These are phyloP conservation scores for Plumapathes pennacea DNA, from an alignment of 92 coral and sea anemone genomes.

Conservation along the genomic window DNA sequence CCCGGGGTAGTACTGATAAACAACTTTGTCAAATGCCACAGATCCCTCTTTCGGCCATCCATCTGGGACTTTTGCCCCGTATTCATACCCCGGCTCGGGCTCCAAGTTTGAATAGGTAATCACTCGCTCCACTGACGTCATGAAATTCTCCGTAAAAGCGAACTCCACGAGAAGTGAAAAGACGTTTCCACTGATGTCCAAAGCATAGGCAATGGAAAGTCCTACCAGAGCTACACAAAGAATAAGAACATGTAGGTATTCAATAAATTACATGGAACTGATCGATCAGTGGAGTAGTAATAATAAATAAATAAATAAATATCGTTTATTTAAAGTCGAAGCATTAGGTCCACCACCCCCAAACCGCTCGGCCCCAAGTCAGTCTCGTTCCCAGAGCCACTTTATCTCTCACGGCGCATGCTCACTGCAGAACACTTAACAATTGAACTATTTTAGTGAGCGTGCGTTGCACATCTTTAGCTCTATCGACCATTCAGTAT, in stretches of 20 bases:
- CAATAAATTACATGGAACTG: too few species aligned
- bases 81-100: background rate
- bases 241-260: background rate
- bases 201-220: slow-evolving; percentile 5
- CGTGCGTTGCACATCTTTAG: too few species aligned
- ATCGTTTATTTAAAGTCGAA: too few species aligned
- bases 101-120: background rate
- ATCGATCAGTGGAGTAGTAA: too few species aligned
- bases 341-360: too few species aligned
- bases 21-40: background rate
- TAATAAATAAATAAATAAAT: too few species aligned
- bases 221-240: slow-evolving; percentile 1
- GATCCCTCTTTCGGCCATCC: slow-evolving; percentile 6
- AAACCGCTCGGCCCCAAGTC: too few species aligned
- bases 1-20: background rate
- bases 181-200: background rate
- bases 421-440: too few species aligned
- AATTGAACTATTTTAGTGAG: too few species aligned
- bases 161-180: background rate
- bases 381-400: too few species aligned
- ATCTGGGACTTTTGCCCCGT: background rate
- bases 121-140: slow-evolving; percentile 19
- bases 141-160: slow-evolving; percentile 2
- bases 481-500: too few species aligned
- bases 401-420: too few species aligned